Percentiles rank a stretch among this genome's conserved stretches.
phyloP scores from a whole-genome alignment of 2,888 invertebrate genomes.

The Habroteleia sp. region DNA sequence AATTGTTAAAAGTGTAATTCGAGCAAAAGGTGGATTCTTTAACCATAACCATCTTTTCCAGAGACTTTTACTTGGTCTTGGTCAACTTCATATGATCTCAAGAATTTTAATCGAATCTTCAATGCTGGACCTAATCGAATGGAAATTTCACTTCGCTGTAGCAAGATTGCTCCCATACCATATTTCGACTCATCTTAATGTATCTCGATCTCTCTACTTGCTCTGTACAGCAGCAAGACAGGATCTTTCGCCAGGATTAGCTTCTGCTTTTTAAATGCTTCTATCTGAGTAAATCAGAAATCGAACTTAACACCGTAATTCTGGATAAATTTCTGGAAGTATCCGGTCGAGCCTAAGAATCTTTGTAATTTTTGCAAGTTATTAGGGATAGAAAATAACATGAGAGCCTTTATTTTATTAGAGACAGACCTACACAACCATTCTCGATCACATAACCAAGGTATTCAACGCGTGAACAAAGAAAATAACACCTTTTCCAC shows the following conservation, averaged over 20 bases:
- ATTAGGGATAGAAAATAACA: background rate
- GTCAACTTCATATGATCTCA: no score
- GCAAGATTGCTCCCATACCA: conserved; percentile 4
- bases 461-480: conserved; percentile 4
- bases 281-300: conserved; percentile 1
- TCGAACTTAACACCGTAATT: conserved; percentile 1
- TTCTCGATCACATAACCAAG: background rate
- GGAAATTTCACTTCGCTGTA: background rate
- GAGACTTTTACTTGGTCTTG: no score
- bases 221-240: conserved; percentile 9
- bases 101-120: no score
- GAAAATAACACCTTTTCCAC: conserved; percentile 6
- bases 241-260: conserved; percentile 1
- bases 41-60: no score
- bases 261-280: conserved; percentile 10
- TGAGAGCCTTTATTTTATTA: background rate
- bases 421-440: conserved; percentile 4
- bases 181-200: conserved; percentile 7
- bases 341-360: conserved; percentile 3
- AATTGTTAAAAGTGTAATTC: no score
- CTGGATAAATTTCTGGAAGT: background rate
- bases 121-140: no score
- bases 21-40: no score
- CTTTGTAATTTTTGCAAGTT: background rate
- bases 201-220: conserved; percentile 1